These are phyloP conservation scores for Sebastes hopkinsi DNA, from an alignment of 2,797 vertebrate genomes.

Conservation along the genomic window DNA sequence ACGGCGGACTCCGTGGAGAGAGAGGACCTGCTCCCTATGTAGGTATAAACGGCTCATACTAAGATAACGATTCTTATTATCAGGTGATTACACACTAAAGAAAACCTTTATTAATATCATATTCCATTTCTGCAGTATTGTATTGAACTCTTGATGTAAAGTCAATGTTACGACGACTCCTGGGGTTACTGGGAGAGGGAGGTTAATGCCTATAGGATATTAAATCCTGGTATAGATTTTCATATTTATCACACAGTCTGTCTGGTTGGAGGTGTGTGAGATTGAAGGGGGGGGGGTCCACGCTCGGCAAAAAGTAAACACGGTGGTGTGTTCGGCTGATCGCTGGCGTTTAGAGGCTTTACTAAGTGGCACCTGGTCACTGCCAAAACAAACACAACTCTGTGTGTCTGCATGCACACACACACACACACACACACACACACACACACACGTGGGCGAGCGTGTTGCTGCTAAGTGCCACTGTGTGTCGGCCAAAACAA, in stretches of 20 bases:
- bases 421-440: not conserved
- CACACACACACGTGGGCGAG: conserved; percentile 24
- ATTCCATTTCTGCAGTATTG: not conserved
- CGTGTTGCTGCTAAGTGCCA: conserved; percentile 80
- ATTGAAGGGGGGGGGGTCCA: not conserved
- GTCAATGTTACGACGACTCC: not conserved
- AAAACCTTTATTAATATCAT: no score
- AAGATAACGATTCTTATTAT: no score
- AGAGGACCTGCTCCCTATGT: no score
- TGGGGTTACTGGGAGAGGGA: not conserved
- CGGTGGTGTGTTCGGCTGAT: conserved; percentile 59
- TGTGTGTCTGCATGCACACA: not conserved
- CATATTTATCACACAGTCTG: not conserved
- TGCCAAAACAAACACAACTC: conserved; percentile 81
- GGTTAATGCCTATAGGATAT: not conserved
- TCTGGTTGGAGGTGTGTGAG: not conserved
- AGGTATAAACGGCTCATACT: no score
- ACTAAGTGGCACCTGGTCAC: conserved; percentile 78
- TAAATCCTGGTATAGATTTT: not conserved
- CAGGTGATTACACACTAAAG: no score
- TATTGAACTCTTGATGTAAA: not conserved
- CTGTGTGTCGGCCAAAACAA: conserved; percentile 81
- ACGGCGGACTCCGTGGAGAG: no score
- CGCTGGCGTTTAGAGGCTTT: conserved; percentile 64
- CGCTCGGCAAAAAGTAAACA: conserved; percentile 38